Evolutionary conservation across 2,888 invertebrate species (phyloP).

Genomic region (Octonoba sinensis): DNA sequence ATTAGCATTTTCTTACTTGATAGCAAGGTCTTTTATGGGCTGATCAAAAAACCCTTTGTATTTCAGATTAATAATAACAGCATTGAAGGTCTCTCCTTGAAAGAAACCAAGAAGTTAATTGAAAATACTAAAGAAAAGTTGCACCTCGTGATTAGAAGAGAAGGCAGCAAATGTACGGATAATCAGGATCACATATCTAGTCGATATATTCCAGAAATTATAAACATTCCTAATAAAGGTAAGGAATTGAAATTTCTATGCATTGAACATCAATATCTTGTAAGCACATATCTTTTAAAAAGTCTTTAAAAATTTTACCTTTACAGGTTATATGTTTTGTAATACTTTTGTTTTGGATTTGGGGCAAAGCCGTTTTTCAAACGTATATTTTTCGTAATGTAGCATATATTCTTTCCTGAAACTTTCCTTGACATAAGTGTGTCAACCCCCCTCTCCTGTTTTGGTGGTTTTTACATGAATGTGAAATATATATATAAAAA

Average conservation of each 20-base stretch:
- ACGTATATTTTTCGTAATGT: too few species aligned
- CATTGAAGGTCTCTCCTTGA: constrained; percentile 87
- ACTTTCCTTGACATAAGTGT: too few species aligned
- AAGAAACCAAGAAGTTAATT: constrained; percentile 93
- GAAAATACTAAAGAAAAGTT: constrained; percentile 93
- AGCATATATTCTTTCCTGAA: too few species aligned
- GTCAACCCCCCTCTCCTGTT: too few species aligned
- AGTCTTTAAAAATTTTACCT: background rate
- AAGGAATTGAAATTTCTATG: background rate
- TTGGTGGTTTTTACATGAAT: too few species aligned
- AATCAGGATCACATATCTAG: constrained; percentile 30
- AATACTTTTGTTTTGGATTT: too few species aligned
- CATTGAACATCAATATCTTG: too few species aligned
- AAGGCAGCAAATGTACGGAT: constrained; percentile 22
- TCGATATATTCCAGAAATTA: constrained; percentile 17
- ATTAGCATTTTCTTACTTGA: too few species aligned
- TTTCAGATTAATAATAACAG: constrained; percentile 72
- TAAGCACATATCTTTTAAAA: background rate
- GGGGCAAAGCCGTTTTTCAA: too few species aligned
- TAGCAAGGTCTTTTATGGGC: too few species aligned
- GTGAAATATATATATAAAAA: too few species aligned
- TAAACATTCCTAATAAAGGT: constrained; percentile 43
- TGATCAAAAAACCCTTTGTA: background rate
- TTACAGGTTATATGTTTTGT: background rate
- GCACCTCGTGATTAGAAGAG: constrained; percentile 76